Conservation (phyloP, 2,888 invertebrate genomes). For the Ctenicera cuprea region DNA sequence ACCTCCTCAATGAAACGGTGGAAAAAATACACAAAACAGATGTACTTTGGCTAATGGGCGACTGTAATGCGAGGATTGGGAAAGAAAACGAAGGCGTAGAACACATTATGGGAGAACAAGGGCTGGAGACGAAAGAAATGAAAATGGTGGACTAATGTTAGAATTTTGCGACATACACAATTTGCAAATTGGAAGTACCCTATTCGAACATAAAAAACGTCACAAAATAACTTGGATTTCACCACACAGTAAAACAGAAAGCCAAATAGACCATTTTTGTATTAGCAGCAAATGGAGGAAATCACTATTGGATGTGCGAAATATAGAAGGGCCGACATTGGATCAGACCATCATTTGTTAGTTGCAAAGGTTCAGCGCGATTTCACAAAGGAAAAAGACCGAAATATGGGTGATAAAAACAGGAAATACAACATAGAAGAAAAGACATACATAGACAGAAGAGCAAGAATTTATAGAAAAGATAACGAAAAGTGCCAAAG, state of each 20-base stretch:
- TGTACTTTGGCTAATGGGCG: too few species aligned
- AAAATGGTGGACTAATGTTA: background rate
- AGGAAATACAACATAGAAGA: background rate
- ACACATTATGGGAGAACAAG: too few species aligned
- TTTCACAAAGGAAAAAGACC: too few species aligned
- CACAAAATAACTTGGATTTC: background rate
- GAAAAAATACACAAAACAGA: too few species aligned
- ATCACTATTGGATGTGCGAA: background rate
- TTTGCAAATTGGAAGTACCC: too few species aligned
- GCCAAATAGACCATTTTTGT: background rate
- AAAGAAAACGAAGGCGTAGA: too few species aligned
- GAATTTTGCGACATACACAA: background rate
- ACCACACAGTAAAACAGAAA: background rate
- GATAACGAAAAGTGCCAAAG: background rate
- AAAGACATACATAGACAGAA: background rate
- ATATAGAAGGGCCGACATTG: background rate
- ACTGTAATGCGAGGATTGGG: too few species aligned
- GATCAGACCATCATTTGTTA: background rate
- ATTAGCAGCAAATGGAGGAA: background rate
- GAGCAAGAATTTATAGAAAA: background rate
- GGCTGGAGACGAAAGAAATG: slow-evolving; percentile 5
- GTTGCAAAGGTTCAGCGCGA: too few species aligned
- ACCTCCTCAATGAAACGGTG: too few species aligned
- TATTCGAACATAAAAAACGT: too few species aligned
- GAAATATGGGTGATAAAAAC: background rate